Base-by-base conservation (phyloP, 2,888 invertebrate species). In the Apodemia mormo region DNA sequence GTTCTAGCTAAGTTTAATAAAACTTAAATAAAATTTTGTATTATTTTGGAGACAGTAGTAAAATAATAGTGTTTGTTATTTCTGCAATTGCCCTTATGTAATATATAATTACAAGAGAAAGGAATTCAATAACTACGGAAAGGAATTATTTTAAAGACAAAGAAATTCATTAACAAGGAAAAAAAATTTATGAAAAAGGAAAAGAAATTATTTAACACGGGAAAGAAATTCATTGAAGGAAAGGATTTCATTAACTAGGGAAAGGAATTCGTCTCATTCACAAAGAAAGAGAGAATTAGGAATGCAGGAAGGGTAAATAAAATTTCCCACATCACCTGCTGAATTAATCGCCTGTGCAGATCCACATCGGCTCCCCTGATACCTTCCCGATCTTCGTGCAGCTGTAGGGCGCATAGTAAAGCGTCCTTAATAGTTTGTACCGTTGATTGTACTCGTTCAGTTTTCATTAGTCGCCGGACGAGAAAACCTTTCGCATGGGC, bases 341-440 rank as follows among this genome's bases (percentile, higher is more conserved):
- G 95, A 72, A 97, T 95, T 33, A 97, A 93, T 73, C 96, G 92
- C 71, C 96, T 94, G 80, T 97, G 96, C 68, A 97, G 92, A 80
- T 95, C 95, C 9, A 96, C 94, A 82, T 97, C 97, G 2, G 95
- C 93, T 58, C 94, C 94, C 70, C 94, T 88, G 76, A 95, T 95
- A 76, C 92, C 91, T 76, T 92, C 94, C 29, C 92, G 90, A 72
- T 94, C 95, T 72, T 94, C 94, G 76, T 97, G 96, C 80, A 97
- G 92, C 81, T 96, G 95, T 76, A 97, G 88, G 65, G 97, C 96
- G 86, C 96, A 96, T 68, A 96, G 89, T 71, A 97, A 87, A 4
- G 97, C 96, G 82, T 97, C 97, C 82, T 95, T 94, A 76, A 97
- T 96, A 4, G 96, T 97, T 87, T 96, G 95, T 77, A 97, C 97